A percentile compares a stretch with the other conserved stretches of the same genome.
These are phyloP conservation scores for Oscheius myriophilus DNA, from an alignment of 2,888 invertebrate species.

Conservation along the genomic window DNA sequence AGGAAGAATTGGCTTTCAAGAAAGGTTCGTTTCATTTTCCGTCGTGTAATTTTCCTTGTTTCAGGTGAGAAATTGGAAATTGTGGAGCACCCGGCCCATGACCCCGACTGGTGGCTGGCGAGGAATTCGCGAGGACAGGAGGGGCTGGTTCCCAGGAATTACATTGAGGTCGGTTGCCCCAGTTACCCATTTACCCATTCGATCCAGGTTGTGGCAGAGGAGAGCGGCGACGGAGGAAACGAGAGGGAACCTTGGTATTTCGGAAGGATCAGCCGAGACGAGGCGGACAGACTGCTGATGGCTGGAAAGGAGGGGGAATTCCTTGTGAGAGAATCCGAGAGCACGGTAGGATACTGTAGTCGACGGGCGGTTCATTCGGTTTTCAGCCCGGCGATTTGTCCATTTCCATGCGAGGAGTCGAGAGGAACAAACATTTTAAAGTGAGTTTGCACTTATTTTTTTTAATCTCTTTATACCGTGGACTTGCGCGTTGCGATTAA, in stretches of 20 bases:
- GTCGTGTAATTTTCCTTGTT: background rate
- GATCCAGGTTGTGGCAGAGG: conserved; percentile 7
- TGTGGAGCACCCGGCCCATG: conserved; percentile 91
- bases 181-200: background rate
- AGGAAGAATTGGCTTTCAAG: conserved; percentile 62
- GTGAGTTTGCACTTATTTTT: conserved; percentile 19
- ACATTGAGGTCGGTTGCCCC: conserved; percentile 72
- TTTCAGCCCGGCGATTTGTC: conserved; percentile 95
- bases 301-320: conserved; percentile 97
- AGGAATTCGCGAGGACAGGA: conserved; percentile 89
- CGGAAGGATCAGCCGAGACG: conserved; percentile 91
- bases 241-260: conserved; percentile 86
- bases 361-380: background rate
- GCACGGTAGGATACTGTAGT: conserved; percentile 81
- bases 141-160: conserved; percentile 87
- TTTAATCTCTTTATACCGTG: background rate
- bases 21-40: conserved; percentile 49
- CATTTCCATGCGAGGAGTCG: conserved; percentile 95
- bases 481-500: too few species aligned
- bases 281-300: conserved; percentile 93
- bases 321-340: conserved; percentile 97
- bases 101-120: conserved; percentile 98
- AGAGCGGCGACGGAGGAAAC: conserved; percentile 17
- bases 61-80: conserved; percentile 86
- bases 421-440: conserved; percentile 94